phyloP scores from a whole-genome alignment of 2,797 vertebrate genomes.

The Gymnothorax reevesii region DNA sequence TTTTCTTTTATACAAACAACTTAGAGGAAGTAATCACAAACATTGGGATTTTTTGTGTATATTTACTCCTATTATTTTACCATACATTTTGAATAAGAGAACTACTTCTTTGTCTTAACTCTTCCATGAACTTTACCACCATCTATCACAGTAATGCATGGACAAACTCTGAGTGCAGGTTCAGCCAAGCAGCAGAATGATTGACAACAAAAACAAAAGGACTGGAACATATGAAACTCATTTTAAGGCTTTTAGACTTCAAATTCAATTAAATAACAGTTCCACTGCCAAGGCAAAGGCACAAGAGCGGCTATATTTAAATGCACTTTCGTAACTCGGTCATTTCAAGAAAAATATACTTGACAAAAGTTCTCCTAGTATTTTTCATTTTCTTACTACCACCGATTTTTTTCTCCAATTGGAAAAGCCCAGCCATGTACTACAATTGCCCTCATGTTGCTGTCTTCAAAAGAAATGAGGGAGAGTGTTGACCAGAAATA shows the following conservation, averaged over 20 bases:
- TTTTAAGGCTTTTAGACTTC: not conserved
- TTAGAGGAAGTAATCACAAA: no score
- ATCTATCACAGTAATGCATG: not conserved
- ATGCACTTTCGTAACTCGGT: not conserved
- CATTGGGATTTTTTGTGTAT: not conserved
- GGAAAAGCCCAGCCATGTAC: not conserved
- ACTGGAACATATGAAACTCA: not conserved
- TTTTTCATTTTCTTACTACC: no score
- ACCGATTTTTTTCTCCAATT: not conserved
- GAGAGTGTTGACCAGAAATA: not conserved
- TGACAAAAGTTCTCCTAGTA: not conserved
- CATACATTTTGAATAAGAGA: not conserved
- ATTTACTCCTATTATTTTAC: not conserved
- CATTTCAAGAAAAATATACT: not conserved
- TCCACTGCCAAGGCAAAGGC: not conserved
- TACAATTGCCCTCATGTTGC: not conserved
- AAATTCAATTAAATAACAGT: not conserved
- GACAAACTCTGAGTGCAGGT: not conserved
- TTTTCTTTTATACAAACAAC: no score
- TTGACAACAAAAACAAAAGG: not conserved
- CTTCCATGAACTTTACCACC: not conserved
- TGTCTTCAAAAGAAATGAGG: not conserved
- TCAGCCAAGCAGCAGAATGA: not conserved
- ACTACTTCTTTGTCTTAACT: no score
- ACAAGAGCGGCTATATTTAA: not conserved